A percentile compares a stretch with the other conserved stretches of the same genome.
Evolutionary conservation across 1,140 invertebrate genomes (phyloP).

Genomic region (Thalassaphorura encarpata): DNA sequence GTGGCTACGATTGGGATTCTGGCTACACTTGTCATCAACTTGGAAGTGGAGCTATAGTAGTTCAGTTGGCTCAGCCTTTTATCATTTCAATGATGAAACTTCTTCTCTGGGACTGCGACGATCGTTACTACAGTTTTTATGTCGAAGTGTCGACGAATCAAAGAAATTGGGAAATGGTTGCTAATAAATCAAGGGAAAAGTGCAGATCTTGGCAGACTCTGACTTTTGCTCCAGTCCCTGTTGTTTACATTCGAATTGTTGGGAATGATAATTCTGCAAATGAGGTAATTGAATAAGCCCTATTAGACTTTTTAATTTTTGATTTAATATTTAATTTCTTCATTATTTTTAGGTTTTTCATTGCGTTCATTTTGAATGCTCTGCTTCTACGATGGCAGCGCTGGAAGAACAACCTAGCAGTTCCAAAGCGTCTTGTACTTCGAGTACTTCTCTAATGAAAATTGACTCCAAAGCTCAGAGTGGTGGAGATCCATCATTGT

Average conservation of each 20-base stretch:
- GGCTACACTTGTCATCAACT: slow-evolving; percentile 98
- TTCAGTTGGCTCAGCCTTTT: slow-evolving; percentile 94
- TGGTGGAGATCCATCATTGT: too few relatives aligned
- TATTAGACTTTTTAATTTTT: too few relatives aligned
- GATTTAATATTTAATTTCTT: too few relatives aligned
- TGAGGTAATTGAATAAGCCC: slow-evolving; percentile 61
- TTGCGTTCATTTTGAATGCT: too few relatives aligned
- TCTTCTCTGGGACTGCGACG: slow-evolving; percentile 96
- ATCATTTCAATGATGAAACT: slow-evolving; percentile 80
- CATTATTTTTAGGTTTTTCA: too few relatives aligned
- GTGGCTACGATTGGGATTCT: slow-evolving; percentile 95
- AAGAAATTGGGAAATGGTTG: slow-evolving; percentile 54
- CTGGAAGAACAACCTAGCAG: too few relatives aligned
- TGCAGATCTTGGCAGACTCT: slow-evolving; percentile 89
- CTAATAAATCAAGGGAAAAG: slow-evolving; percentile 59
- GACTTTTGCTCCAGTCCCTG: slow-evolving; percentile 64
- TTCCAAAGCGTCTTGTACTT: too few relatives aligned
- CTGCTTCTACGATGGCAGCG: too few relatives aligned
- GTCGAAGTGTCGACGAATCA: slow-evolving; percentile 91
- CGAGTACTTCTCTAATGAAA: too few relatives aligned
- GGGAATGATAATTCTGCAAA: slow-evolving; percentile 95
- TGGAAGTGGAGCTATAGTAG: slow-evolving; percentile 83
- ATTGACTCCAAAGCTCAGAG: too few relatives aligned
- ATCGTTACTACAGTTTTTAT: slow-evolving; percentile 89
- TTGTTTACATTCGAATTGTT: slow-evolving; percentile 89